phyloP scores from a whole-genome alignment of 2,888 invertebrate genomes.

The Hirtodrosophila duncani region DNA sequence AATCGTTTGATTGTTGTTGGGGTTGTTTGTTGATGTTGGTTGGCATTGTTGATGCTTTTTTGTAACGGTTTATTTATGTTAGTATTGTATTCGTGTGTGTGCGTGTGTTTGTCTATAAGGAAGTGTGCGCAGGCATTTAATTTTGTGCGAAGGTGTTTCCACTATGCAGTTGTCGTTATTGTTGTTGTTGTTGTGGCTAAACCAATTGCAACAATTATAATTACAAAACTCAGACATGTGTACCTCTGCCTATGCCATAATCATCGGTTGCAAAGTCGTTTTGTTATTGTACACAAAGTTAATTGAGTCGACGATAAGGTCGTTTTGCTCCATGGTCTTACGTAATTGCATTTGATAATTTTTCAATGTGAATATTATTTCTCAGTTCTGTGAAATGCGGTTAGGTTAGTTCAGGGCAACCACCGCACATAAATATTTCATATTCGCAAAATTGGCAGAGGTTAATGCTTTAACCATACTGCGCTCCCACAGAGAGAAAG shows the following conservation, averaged over 20 bases:
- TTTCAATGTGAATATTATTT: conserved; percentile 52
- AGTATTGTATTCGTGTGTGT: conserved; percentile 4
- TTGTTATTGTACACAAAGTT: conserved; percentile 51
- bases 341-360: conserved; percentile 67
- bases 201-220: conserved; percentile 36
- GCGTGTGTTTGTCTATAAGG: conserved; percentile 37
- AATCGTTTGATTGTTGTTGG: conserved; percentile 18
- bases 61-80: conserved; percentile 44
- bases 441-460: too few species aligned
- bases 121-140: conserved; percentile 49
- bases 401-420: too few species aligned
- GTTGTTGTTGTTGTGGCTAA: conserved; percentile 29
- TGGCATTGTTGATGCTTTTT: conserved; percentile 45
- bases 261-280: conserved; percentile 60
- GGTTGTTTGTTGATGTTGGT: conserved; percentile 20
- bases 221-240: conserved; percentile 23
- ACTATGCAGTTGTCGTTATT: conserved; percentile 23
- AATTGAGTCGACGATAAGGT: conserved; percentile 66
- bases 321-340: conserved; percentile 67
- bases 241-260: conserved; percentile 38
- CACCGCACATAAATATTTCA: too few species aligned
- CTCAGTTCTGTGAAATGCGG: too few species aligned
- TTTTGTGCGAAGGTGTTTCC: conserved; percentile 48
- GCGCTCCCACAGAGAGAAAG: too few species aligned
- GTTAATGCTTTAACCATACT: too few species aligned